Base-by-base conservation (phyloP, 2,113 vertebrate genomes). In the Hippocampus barbouri region DNA sequence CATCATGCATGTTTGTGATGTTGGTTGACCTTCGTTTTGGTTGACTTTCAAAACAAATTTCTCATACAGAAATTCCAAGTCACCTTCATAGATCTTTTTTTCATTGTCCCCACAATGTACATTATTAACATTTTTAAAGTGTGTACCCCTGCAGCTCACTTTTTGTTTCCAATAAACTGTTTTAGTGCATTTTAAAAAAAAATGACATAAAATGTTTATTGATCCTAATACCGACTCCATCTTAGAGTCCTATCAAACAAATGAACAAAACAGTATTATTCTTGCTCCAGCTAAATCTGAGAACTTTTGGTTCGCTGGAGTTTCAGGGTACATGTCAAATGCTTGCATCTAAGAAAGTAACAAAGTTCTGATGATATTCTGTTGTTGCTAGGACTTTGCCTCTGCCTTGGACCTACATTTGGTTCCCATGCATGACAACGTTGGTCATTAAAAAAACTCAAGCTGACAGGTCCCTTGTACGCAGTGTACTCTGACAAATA, bases 381-480 rank as follows among this genome's bases (percentile, higher is more conserved):
- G 60, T 18, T 18, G 60, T 38, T 38, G 34, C 18, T 11, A 34
- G 18, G 30, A 21, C 60, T 68, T 49, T 73, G 63, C 67, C 60
- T 62, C 63, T 45, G 40, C 68, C 64, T 68, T 56, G 27, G 51
- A 43, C 72, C 75, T 72, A 38, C 43, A 68, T 68, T 80, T 76
- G 49, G 34, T 74, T 66, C 41, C 66, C 65, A 41, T 10, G 63
- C 78, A 79, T 34, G 66, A 69, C 34, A 68, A 59, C 49, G 23
- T 56, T 53, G 57, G 76, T 79, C 57, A 72, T 79, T 73, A 54
- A 47, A 2, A 59, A 66, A 68, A 82, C 65, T 74, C 71, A 73
- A 71, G 70, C 49, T 80, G 79, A 78, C 82, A 73, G 69, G 71
- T 78, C 76, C 71, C 76, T 66, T 77, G 56, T 72, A 66, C 49